These are phyloP conservation scores for Cenopis cana DNA, from an alignment of 2,888 invertebrate species.

Conservation along the genomic window DNA sequence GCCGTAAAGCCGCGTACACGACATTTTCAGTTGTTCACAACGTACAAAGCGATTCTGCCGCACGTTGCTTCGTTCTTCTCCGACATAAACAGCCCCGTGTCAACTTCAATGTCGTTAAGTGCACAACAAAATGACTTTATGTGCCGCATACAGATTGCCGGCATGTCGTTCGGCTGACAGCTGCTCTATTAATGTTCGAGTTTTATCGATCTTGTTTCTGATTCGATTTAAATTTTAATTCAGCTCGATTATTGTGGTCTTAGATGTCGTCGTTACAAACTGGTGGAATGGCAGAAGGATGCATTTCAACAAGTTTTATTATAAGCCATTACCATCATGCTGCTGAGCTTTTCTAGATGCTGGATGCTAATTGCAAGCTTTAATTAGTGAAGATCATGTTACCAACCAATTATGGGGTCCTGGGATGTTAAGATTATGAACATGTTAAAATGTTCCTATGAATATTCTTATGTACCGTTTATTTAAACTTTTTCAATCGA, in stretches of 20 bases:
- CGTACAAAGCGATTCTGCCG: slow-evolving; percentile 49
- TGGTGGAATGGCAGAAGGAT: slow-evolving; percentile 51
- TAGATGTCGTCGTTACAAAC: slow-evolving; percentile 50
- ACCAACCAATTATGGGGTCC: slow-evolving; percentile 26
- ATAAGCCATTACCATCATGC: slow-evolving; percentile 11
- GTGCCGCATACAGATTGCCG: slow-evolving; percentile 57
- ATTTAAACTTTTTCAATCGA: slow-evolving; percentile 29
- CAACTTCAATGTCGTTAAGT: slow-evolving; percentile 68
- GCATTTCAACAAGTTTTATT: slow-evolving; percentile 34
- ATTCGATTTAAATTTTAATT: slow-evolving; percentile 71
- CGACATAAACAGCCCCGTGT: slow-evolving; percentile 51
- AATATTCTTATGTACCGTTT: slow-evolving; percentile 21
- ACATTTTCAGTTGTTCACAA: slow-evolving; percentile 62
- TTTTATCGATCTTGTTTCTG: slow-evolving; percentile 67
- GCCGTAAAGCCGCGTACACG: slow-evolving; percentile 66
- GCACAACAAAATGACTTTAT: slow-evolving; percentile 68
- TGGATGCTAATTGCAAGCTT: slow-evolving; percentile 14
- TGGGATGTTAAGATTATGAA: slow-evolving; percentile 20
- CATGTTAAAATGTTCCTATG: slow-evolving; percentile 11
- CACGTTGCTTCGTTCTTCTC: slow-evolving; percentile 45
- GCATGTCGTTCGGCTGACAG: slow-evolving; percentile 56
- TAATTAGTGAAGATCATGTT: slow-evolving; percentile 37
- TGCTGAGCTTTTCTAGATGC: slow-evolving; percentile 14
- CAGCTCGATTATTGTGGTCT: slow-evolving; percentile 61
- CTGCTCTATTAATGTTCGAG: slow-evolving; percentile 65